Base-by-base conservation (phyloP, 2,888 invertebrate species). In the Mellilla xanthometata region DNA sequence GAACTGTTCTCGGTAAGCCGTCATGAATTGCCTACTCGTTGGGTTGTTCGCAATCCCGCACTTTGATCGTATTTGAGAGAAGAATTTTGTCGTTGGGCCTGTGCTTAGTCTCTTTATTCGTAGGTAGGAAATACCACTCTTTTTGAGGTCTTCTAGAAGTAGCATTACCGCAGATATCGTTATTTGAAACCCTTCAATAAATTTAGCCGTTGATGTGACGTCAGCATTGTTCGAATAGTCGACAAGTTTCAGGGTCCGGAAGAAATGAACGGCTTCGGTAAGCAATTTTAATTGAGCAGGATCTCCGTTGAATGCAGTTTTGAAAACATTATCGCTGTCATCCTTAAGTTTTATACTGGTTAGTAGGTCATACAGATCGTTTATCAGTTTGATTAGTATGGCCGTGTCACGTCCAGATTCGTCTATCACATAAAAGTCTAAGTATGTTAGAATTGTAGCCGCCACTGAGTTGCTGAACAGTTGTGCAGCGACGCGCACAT, bases 171-270 rank as follows among this genome's bases (percentile, higher is more conserved):
- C 62, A 6, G 54, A 53, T 27, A 67, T 62, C 1, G 61, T 62
- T 10, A 63, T 56, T 47, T 58, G 62, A 33, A 65, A 60, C 7
- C 55, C 49, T n/a, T 61, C 52, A 8, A 64, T 49, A 11, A 65
- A 64, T 26, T 61, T 58, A 28, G 58, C 49, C 23, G 58, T 49
- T 11, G 49, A 39, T 6, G 65, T 59, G 11, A 62, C 58, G 46
- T 64, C 54, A 3, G 52, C 48, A 9, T 60, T 59, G 3, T 39
- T 33, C 48, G 44, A 56, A n/a, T 57, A 55, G n/a, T 52, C 47
- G 19, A 62, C 49, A 13, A 65, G 43, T 39, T 56, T 63, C 41
- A 67, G 53, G 45, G 52, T 54, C 10, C 56, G 48, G 42, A 68
- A 63, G 39, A 64, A 53, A n/a, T 41, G 44, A 3, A 55, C 46